Conservation (phyloP, 2,888 invertebrate genomes). For the Phasia obesa region DNA sequence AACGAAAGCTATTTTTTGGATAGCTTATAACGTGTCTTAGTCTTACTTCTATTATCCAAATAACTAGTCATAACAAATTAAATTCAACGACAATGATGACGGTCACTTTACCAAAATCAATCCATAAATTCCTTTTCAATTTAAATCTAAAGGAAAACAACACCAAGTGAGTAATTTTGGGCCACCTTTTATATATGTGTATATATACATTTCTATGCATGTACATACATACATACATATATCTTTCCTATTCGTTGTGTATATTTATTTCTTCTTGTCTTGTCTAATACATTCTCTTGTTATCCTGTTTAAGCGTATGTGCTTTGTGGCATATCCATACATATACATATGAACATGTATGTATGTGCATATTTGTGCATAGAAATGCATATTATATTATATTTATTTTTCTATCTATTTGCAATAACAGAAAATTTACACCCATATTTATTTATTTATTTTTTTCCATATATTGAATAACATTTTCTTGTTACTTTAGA, state of each 20-base stretch:
- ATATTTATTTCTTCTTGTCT: neutral
- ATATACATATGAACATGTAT: too few species aligned
- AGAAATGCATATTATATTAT: conserved; percentile 49
- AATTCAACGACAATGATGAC: too few species aligned
- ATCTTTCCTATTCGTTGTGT: neutral
- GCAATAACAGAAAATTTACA: conserved; percentile 33
- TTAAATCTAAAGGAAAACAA: too few species aligned
- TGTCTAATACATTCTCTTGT: conserved; percentile 58
- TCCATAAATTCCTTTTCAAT: too few species aligned
- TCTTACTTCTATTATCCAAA: too few species aligned
- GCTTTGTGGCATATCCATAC: neutral
- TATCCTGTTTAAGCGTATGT: conserved; percentile 43
- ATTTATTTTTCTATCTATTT: conserved; percentile 24
- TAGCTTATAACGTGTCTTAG: too few species aligned
- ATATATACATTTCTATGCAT: too few species aligned
- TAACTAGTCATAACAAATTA: too few species aligned
- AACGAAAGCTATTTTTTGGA: too few species aligned
- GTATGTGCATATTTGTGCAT: conserved; percentile 41
- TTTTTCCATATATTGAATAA: conserved; percentile 3
- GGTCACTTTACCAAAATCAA: too few species aligned
- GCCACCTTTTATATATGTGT: too few species aligned
- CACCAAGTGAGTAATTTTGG: too few species aligned
- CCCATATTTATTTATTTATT: conserved; percentile 42
- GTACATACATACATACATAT: neutral
- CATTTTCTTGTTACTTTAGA: conserved; percentile 25